These are phyloP conservation scores for Eucriotettix oculatus DNA, from an alignment of 2,888 invertebrate genomes.

Conservation along the genomic window DNA sequence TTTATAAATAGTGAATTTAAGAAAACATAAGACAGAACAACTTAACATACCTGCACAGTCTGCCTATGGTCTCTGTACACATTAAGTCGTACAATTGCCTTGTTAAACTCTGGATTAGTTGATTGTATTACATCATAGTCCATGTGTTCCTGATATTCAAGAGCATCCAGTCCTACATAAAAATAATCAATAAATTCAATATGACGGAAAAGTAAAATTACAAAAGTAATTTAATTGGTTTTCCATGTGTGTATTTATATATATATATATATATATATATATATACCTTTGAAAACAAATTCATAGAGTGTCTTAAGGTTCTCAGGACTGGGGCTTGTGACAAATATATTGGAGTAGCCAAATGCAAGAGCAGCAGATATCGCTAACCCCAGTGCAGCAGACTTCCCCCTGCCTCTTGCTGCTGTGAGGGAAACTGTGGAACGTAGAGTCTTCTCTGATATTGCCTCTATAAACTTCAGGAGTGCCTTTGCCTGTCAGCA, in stretches of 20 bases:
- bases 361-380: constrained; percentile 74
- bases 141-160: constrained; percentile 88
- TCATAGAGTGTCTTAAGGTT: constrained; percentile 95
- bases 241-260: no score
- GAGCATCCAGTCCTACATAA: constrained; percentile 56
- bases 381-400: constrained; percentile 87
- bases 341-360: constrained; percentile 85
- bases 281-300: constrained; percentile 74
- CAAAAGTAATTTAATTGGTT: no score
- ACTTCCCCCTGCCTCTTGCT: constrained; percentile 93
- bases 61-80: constrained; percentile 80
- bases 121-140: constrained; percentile 92
- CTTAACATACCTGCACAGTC: constrained; percentile 59
- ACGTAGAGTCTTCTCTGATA: constrained; percentile 77
- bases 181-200: background rate
- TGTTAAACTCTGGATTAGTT: constrained; percentile 90
- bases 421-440: constrained; percentile 93
- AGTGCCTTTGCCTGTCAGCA: constrained; percentile 58
- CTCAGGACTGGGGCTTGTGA: constrained; percentile 95
- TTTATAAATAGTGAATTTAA: background rate
- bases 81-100: constrained; percentile 86
- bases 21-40: background rate
- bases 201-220: no score
- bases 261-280: no score
- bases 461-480: constrained; percentile 82